Base-by-base conservation (phyloP, 2,113 vertebrate genomes). In the Muscicapa adusta region DNA sequence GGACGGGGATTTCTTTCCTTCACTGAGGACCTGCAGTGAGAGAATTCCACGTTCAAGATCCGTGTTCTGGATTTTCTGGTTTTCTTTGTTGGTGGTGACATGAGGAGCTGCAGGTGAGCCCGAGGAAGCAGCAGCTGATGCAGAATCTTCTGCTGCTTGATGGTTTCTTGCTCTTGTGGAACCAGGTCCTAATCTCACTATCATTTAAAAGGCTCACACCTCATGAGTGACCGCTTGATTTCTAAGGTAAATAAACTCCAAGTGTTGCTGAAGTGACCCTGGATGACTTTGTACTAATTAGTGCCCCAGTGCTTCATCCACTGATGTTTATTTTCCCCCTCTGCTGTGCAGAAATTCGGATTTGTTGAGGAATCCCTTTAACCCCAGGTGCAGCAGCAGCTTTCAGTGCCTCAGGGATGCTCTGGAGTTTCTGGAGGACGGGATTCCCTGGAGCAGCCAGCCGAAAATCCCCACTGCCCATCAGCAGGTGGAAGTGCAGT, bases 241-340 rank as follows among this genome's bases (percentile, higher is more conserved):
- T 33, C 57, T 24, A 57, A 29, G 12, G 16, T 10, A 48, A 67
- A 56, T 5, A 14, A 71, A 24, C 20, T 26, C 20, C 29, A 8
- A 4, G 5, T 3, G n/a, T 20, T 31, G 51, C 9, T 18, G 10
- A 6, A 6, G 7, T 20, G 43, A 48, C 40, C 2, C 0, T 4
- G 16, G 9, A 12, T 36, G 36, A 18, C 8, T 61, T 43, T 31
- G 40, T 8, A 5, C 13, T 42, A 18, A 62, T n/a, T 5, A 36
- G 15, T 7, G 26, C 18, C 31, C 11, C 8, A 8, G 9, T 6
- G 36, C n/a, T 72, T 6, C 5, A 1, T 2, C 11, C 8, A 5
- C 1, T 3, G 7, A 1, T 2, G 14, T 16, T 56, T 5, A 2
- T 56, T 61, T 8, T 0, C 8, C 9, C 25, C 9, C 60, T 29